Evolutionary conservation across 1,140 invertebrate genomes (phyloP), one percentile per base, ranked within the genome.

Genomic region (Bombus turneri): DNA sequence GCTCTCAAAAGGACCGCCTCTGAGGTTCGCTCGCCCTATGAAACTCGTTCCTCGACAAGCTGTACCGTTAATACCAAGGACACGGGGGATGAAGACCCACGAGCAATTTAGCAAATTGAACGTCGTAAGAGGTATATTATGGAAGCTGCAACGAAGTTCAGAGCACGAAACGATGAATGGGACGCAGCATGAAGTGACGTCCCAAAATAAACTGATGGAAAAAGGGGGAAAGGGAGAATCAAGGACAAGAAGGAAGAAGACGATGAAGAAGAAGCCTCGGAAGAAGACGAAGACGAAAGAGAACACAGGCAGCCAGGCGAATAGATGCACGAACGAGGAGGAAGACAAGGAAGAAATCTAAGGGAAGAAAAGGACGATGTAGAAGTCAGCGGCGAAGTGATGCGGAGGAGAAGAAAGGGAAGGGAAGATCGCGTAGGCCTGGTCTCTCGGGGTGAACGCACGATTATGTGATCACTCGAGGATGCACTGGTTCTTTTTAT

Each of bases 381-480:
- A 25, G 59, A 39, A 62, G 47, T 64, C 62, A 64, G 57, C 37
- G 59, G 31, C 15, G 15, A 66, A 41, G 43, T 37, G 69, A 84
- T 71, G 37, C 37, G 18, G 18, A 73, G 59, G 66, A 53, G 72
- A 86, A 57, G 62, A 37, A 53, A 41, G 73, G 53, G 41, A 72
- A 31, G 75, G 28, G 59, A 37, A 6, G 41, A 53, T 53, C 68
- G 72, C 81, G 81, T 76, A 77, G 68, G 80, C 78, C 66, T 64
- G 79, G 66, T 79, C 74, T 74, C 62, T 25, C 64, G 91, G 92
- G 94, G 94, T 94, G 92, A 94, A 94, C 91, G 93, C 91, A 94
- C 94, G 94, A 94, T 94, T 94, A 94, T 94, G 93, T 93, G 94
- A 94, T 94, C 94, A 94, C 91, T 92, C 89, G 88, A 94, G 92